phyloP scores from a whole-genome alignment of 1,140 invertebrate genomes.

The Drosophila eugracilis region DNA sequence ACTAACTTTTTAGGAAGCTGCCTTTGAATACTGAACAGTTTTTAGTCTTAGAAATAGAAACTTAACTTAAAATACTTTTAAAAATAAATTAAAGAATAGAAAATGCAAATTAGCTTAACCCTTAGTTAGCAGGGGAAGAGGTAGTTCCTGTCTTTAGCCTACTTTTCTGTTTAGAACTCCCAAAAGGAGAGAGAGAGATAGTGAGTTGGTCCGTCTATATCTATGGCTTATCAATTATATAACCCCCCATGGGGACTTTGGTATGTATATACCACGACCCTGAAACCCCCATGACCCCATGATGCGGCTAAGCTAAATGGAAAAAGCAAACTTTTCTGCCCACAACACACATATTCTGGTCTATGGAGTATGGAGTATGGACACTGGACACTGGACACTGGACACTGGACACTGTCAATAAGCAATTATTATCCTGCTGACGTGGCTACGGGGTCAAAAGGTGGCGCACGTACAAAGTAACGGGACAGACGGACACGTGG shows the following conservation, averaged over 20 bases:
- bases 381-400: no score
- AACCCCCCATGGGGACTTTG: background rate
- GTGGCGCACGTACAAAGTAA: conserved; percentile 24
- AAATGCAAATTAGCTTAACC: no score
- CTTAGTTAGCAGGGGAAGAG: no score
- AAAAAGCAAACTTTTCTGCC: conserved; percentile 17
- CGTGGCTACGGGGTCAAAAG: conserved; percentile 28
- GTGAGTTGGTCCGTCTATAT: background rate
- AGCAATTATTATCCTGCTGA: conserved; percentile 52
- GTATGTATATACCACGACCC: background rate
- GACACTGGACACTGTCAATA: conserved; percentile 12
- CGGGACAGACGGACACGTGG: conserved; percentile 12
- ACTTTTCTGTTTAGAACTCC: no score
- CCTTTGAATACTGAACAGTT: no score
- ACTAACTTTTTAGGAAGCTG: no score
- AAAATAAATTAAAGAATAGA: no score
- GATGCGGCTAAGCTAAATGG: conserved; percentile 18
- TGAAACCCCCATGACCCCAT: background rate
- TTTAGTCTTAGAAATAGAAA: background rate
- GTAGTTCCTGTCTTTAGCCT: no score
- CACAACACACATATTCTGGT: no score
- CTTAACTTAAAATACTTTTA: no score
- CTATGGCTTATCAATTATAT: background rate
- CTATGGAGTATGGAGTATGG: no score
- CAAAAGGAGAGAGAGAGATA: no score